Evolutionary conservation across 2,113 vertebrate species (phyloP), one percentile per base, ranked within the genome.

Genomic region (Larimichthys polyactis): DNA sequence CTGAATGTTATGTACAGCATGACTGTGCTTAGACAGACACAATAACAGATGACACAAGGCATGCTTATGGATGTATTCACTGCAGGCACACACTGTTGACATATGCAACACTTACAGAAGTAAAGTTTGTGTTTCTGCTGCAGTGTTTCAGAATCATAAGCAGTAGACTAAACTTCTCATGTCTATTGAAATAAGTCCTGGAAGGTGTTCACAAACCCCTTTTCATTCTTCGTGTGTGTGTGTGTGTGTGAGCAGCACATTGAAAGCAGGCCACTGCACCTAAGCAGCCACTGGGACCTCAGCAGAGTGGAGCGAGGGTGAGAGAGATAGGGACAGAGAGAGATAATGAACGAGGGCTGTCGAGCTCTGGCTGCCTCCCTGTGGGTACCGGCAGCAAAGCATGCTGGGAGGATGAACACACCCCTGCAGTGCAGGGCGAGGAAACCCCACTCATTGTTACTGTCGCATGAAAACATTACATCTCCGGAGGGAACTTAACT

Each of bases 221-320:
- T n/a, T n/a, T n/a, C n/a, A n/a, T n/a, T n/a, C n/a, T n/a, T n/a
- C n/a, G n/a, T 24, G 24, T n/a, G 52, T 51, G 63, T 77, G 70
- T 88, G 79, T 63, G 1, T 27, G 27, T 27, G 27, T 71, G 84
- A 91, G 46, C 73, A 79, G 83, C 75, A 64, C 79, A 70, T 57
- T 79, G 86, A 92, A 95, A 93, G 75, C 91, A 92, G 93, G 89
- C 70, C 93, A 90, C 87, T 91, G 85, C 89, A 55, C 89, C 84
- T 89, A 72, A 60, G 71, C 81, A 73, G 58, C 88, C 74, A 65
- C 85, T 86, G 86, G 82, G 89, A 86, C 83, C 77, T 79, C 63
- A 76, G 44, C 44, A 46, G 44, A 82, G 71, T 22, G 71, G 65
- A 70, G 74, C 16, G n/a, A 75, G 67, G 55, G 27, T 32, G 29